Conservation (phyloP, 2,113 vertebrate genomes). For the Rhea pennata region DNA sequence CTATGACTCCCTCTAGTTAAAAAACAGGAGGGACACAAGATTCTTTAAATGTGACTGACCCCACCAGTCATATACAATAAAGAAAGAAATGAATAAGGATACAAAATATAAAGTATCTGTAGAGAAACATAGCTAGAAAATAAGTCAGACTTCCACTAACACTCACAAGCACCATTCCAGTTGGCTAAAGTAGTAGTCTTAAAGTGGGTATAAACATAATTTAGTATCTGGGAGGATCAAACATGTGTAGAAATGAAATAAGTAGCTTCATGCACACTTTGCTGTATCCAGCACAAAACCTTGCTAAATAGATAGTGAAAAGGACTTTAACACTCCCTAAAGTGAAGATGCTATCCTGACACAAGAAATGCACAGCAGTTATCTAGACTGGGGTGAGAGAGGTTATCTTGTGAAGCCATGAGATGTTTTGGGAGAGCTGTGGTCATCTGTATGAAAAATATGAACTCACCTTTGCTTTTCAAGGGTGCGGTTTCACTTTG, state of each 20-base stretch:
- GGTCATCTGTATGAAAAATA: background rate
- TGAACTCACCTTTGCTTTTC: background rate
- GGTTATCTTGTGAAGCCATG: background rate
- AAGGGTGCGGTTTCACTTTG: background rate
- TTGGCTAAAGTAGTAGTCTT: background rate
- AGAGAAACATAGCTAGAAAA: background rate
- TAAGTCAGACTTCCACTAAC: background rate
- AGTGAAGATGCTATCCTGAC: background rate
- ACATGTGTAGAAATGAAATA: background rate
- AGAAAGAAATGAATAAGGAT: background rate
- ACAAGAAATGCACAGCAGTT: background rate
- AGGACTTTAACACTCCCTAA: background rate
- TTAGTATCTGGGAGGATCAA: background rate
- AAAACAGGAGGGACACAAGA: background rate
- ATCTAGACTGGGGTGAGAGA: background rate
- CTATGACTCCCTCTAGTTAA: background rate
- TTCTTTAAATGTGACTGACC: background rate
- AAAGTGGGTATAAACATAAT: background rate
- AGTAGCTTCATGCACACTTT: background rate
- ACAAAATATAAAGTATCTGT: background rate
- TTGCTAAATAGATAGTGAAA: background rate
- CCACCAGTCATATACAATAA: background rate
- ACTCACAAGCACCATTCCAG: background rate
- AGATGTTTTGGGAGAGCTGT: background rate
- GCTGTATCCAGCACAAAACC: background rate